Percentiles rank a stretch among this genome's conserved stretches.
phyloP scores from a whole-genome alignment of 1,140 invertebrate species.

The Melipona quadrifasciata region DNA sequence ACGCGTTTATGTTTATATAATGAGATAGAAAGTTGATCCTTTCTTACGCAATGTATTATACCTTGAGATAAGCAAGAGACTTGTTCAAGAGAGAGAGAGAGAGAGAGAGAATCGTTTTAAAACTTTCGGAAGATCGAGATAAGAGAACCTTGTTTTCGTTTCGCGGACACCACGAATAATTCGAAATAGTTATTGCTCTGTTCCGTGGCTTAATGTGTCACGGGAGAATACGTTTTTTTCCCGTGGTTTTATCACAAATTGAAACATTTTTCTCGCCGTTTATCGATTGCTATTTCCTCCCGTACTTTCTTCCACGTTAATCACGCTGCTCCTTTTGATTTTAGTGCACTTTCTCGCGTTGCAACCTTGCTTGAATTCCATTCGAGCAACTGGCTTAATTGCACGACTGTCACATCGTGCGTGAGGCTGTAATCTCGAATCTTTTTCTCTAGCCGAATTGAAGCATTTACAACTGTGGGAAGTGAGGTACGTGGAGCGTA shows the following conservation, averaged over 20 bases:
- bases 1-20: constrained; percentile 18
- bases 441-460: background rate
- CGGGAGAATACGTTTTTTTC: background rate
- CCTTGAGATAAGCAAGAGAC: background rate
- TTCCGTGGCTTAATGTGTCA: background rate
- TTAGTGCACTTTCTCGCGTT: constrained; percentile 10
- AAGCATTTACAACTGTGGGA: background rate
- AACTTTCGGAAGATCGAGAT: background rate
- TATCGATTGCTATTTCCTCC: background rate
- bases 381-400: background rate
- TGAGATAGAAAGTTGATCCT: constrained; percentile 31
- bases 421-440: background rate
- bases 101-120: too few species aligned
- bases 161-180: background rate
- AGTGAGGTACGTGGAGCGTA: background rate
- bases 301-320: background rate
- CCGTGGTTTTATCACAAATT: background rate
- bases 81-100: background rate
- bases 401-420: background rate
- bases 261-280: background rate
- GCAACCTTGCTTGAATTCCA: background rate
- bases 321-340: background rate
- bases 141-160: background rate
- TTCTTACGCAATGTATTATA: constrained; percentile 32
- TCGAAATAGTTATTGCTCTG: background rate